Evolutionary conservation across 92 coral and sea anemone species (phyloP).

Genomic region (Actinostola sp.): DNA sequence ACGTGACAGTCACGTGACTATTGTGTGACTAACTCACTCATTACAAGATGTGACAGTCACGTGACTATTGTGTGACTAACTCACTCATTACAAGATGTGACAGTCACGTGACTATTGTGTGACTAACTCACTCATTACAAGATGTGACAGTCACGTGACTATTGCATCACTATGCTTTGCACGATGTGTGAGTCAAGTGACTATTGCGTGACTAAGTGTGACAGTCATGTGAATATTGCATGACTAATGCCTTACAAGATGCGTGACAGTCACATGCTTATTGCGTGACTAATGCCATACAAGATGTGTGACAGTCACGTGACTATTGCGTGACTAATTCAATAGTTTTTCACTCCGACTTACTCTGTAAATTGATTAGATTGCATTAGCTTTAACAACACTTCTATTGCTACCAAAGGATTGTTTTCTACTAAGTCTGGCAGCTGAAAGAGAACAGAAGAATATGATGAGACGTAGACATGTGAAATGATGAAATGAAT

Average conservation of each 20-base stretch:
- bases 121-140: too few relatives aligned
- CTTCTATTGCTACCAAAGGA: conserved; percentile 95
- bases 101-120: too few relatives aligned
- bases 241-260: too few relatives aligned
- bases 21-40: not conserved
- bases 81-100: too few relatives aligned
- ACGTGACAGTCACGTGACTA: too few relatives aligned
- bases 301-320: not conserved
- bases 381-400: conserved; percentile 92
- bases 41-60: too few relatives aligned
- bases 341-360: conserved; percentile 42
- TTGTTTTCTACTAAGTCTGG: conserved; percentile 98
- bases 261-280: too few relatives aligned
- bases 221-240: too few relatives aligned
- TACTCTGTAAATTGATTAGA: conserved; percentile 99
- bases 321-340: too few relatives aligned
- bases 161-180: not conserved
- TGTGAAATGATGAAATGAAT: not conserved
- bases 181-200: too few relatives aligned
- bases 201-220: not conserved
- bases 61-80: not conserved
- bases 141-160: too few relatives aligned
- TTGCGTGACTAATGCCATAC: not conserved
- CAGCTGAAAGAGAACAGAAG: conserved; percentile 43
- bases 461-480: not conserved